A percentile compares a stretch with the other conserved stretches of the same genome.
phyloP scores from a whole-genome alignment of 1,140 invertebrate genomes.

The Centruroides vittatus region DNA sequence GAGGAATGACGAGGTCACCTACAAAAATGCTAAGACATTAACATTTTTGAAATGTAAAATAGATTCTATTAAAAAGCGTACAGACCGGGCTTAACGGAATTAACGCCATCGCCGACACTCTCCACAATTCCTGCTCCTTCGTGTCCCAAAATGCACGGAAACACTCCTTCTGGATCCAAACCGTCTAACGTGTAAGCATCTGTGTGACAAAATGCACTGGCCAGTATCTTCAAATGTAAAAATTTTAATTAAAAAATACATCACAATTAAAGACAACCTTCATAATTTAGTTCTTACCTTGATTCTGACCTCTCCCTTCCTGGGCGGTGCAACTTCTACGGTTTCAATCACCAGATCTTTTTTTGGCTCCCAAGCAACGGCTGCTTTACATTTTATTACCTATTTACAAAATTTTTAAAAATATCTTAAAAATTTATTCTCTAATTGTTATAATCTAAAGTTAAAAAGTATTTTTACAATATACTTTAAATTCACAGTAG shows the following conservation, averaged over 20 bases:
- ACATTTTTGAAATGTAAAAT: too few relatives aligned
- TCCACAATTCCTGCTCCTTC: slow-evolving; percentile 93
- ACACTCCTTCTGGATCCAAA: slow-evolving; percentile 82
- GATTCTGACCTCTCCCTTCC: slow-evolving; percentile 48
- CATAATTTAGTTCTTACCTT: slow-evolving; percentile 27
- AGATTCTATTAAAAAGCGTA: not conserved
- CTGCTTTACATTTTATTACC: slow-evolving; percentile 91
- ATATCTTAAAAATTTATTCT: not conserved
- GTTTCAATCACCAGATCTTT: slow-evolving; percentile 75
- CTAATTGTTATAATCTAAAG: too few relatives aligned
- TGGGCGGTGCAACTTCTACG: slow-evolving; percentile 88
- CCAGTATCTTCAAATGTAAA: slow-evolving; percentile 43
- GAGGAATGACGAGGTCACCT: slow-evolving; percentile 92
- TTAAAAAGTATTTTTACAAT: too few relatives aligned
- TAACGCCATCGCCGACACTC: slow-evolving; percentile 87
- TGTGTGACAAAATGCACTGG: slow-evolving; percentile 93
- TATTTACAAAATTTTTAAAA: slow-evolving; percentile 26
- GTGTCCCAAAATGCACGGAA: slow-evolving; percentile 85
- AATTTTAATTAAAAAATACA: not conserved
- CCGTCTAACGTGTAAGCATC: slow-evolving; percentile 89
- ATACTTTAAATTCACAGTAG: too few relatives aligned
- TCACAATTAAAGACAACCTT: not conserved
- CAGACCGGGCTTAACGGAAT: slow-evolving; percentile 58
- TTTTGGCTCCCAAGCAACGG: slow-evolving; percentile 80
- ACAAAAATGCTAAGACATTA: not conserved